Percentiles rank a stretch among this genome's conserved stretches.
Evolutionary conservation across 2,797 vertebrate genomes (phyloP).

Genomic region (Myotis myotis): DNA sequence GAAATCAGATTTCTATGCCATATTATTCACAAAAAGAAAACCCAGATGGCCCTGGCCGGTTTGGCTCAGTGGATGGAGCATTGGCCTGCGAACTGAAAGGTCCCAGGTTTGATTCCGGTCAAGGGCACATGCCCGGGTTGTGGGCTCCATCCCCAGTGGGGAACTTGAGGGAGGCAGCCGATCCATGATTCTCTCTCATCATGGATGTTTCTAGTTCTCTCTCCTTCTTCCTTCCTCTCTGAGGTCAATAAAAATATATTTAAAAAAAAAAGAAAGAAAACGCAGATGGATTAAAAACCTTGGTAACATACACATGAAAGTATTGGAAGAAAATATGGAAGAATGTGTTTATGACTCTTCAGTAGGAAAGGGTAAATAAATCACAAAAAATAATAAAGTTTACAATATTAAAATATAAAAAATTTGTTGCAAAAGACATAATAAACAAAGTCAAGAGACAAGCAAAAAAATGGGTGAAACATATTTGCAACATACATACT

Average conservation of each 20-base stretch:
- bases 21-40: constrained; percentile 45
- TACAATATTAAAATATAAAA: constrained; percentile 57
- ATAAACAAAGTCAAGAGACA: constrained; percentile 50
- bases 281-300: constrained; percentile 39
- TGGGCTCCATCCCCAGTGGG: no score
- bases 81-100: no score
- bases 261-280: constrained; percentile 49
- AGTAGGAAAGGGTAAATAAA: neutral
- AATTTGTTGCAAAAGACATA: constrained; percentile 31
- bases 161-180: no score
- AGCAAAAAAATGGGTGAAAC: neutral
- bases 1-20: constrained; percentile 22
- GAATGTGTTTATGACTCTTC: constrained; percentile 44
- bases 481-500: neutral
- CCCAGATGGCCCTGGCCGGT: neutral
- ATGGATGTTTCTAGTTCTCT: no score
- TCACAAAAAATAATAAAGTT: constrained; percentile 39
- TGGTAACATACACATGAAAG: constrained; percentile 3
- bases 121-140: no score
- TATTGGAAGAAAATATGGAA: neutral
- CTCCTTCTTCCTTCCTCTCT: no score
- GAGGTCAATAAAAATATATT: no score
- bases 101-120: no score
- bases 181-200: no score
- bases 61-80: no score